phyloP scores from a whole-genome alignment of 1,140 invertebrate genomes.

The Drosophila pectinifera region DNA sequence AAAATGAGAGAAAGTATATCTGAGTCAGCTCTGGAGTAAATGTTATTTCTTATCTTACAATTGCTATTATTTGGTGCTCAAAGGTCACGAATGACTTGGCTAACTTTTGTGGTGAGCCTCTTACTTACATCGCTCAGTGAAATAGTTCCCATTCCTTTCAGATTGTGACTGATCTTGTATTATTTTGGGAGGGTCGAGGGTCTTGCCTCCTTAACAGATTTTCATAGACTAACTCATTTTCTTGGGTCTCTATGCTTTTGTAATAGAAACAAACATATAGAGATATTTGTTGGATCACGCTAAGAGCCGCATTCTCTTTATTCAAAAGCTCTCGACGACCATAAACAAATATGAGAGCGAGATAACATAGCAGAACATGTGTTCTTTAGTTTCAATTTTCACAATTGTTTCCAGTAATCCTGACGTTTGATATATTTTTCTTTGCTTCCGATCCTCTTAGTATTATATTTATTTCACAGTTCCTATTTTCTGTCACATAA shows the following conservation, averaged over 20 bases:
- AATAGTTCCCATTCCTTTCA: constrained; percentile 49
- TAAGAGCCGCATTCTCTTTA: not conserved
- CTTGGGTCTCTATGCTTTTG: not conserved
- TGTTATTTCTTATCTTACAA: not conserved
- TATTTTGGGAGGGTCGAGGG: not conserved
- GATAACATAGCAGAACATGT: not conserved
- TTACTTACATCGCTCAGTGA: constrained; percentile 62
- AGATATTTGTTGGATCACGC: not conserved
- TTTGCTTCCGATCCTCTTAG: not conserved
- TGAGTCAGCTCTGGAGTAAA: not conserved
- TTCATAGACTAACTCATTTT: not conserved
- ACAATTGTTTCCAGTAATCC: not conserved
- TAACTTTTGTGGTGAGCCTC: not conserved
- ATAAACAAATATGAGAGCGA: not conserved
- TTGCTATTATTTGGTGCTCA: not conserved
- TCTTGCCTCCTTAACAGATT: not conserved
- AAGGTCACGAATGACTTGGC: constrained; percentile 1
- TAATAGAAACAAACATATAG: not conserved
- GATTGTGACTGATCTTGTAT: not conserved
- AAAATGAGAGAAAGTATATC: too few relatives aligned
- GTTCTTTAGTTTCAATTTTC: not conserved
- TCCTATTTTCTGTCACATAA: not conserved
- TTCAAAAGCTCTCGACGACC: not conserved
- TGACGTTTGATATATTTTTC: too few relatives aligned
- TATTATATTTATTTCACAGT: not conserved